These are phyloP conservation scores for Lethocerus indicus DNA, from an alignment of 1,140 invertebrate species.

Conservation along the genomic window DNA sequence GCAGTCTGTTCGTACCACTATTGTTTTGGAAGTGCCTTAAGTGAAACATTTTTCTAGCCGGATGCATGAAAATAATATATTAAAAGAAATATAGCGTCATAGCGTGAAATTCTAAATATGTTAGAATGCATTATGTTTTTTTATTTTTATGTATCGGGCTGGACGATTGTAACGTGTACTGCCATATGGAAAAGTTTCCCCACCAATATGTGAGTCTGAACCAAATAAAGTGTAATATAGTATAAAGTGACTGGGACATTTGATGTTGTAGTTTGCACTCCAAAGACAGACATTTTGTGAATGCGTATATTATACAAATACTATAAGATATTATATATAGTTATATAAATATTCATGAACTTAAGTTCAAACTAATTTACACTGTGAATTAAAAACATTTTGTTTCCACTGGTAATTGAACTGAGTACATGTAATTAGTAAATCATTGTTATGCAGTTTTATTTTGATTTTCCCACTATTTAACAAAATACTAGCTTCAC, in stretches of 20 bases:
- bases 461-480: too few species aligned
- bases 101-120: too few species aligned
- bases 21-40: too few species aligned
- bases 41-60: too few species aligned
- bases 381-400: constrained; percentile 4
- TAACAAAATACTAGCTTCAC: too few species aligned
- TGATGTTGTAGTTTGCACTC: constrained; percentile 9
- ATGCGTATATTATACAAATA: constrained; percentile 10
- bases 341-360: constrained; percentile 6
- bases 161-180: background rate
- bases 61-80: too few species aligned
- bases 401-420: constrained; percentile 13
- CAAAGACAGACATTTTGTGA: constrained; percentile 8
- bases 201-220: background rate
- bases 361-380: constrained; percentile 10
- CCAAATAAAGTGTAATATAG: background rate
- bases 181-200: background rate
- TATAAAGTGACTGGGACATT: constrained; percentile 7
- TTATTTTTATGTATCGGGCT: constrained; percentile 1
- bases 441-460: too few species aligned
- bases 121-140: too few species aligned
- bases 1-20: too few species aligned
- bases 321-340: constrained; percentile 4
- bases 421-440: constrained; percentile 14
- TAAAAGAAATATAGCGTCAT: too few species aligned